Percentiles rank a stretch among this genome's conserved stretches.
Evolutionary conservation across 2,113 vertebrate genomes (phyloP).

Genomic region (Ptychochromis oligacanthus): DNA sequence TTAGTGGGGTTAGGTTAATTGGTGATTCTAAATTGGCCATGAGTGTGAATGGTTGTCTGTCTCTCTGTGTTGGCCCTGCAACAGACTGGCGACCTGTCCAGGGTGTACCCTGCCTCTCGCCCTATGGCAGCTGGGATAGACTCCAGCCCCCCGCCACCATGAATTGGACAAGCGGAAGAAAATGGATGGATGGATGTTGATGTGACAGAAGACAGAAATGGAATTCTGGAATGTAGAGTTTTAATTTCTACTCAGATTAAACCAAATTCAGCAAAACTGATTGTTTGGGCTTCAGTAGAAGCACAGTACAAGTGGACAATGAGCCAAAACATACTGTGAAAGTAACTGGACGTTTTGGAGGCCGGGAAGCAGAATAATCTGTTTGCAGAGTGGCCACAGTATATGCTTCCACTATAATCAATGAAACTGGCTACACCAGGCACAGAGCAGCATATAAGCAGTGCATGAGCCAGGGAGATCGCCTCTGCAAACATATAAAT

Average conservation of each 20-base stretch:
- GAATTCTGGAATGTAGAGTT: not conserved
- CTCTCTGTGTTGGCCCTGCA: too few species aligned
- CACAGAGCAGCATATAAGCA: not conserved
- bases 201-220: not conserved
- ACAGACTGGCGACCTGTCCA: too few species aligned
- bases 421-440: not conserved
- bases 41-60: too few species aligned
- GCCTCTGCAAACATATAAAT: slow-evolving; percentile 8
- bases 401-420: not conserved
- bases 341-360: not conserved
- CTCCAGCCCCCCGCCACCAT: too few species aligned
- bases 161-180: too few species aligned
- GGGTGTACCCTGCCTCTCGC: too few species aligned
- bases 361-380: not conserved
- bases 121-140: too few species aligned
- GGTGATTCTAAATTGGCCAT: too few species aligned
- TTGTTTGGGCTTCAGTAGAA: not conserved
- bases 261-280: not conserved
- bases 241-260: not conserved
- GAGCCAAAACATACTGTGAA: not conserved
- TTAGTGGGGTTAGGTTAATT: too few species aligned
- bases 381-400: not conserved
- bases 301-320: not conserved
- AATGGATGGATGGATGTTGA: too few species aligned
- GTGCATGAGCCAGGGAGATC: not conserved